Evolutionary conservation across 2,797 vertebrate species (phyloP).

Genomic region (Adrianichthys oophorus): DNA sequence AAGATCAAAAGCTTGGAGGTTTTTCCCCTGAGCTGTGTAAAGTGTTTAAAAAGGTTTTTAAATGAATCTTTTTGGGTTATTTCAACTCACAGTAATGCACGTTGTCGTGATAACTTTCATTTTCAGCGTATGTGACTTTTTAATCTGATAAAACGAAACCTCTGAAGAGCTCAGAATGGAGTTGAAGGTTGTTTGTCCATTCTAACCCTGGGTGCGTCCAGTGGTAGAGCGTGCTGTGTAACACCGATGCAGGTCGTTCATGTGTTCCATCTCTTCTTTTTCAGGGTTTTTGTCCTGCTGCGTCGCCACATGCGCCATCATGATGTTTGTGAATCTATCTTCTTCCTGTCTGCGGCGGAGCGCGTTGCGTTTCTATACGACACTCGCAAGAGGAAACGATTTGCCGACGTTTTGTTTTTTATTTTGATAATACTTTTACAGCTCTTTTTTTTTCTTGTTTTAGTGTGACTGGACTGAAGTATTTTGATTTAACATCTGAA

Average conservation of each 20-base stretch:
- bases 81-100: no score
- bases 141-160: no score
- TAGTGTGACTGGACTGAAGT: constrained; percentile 45
- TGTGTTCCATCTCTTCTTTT: constrained; percentile 81
- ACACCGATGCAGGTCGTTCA: constrained; percentile 61
- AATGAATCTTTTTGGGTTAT: no score
- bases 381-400: constrained; percentile 76
- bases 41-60: no score
- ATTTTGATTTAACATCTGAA: constrained; percentile 46
- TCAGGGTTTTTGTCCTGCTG: constrained; percentile 76
- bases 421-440: constrained; percentile 69
- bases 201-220: neutral
- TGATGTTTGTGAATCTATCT: constrained; percentile 77
- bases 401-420: constrained; percentile 66
- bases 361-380: constrained; percentile 80
- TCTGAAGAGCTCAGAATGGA: no score
- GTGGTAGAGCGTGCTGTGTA: constrained; percentile 30
- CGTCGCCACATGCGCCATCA: constrained; percentile 77
- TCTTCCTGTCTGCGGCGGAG: constrained; percentile 77
- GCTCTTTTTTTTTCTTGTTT: constrained; percentile 49
- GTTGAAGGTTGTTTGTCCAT: no score
- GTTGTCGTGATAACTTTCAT: no score
- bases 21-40: neutral
- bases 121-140: no score
- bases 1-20: constrained; percentile 34